phyloP scores from a whole-genome alignment of 2,888 invertebrate species.

The Zhuqinia jingwanae region DNA sequence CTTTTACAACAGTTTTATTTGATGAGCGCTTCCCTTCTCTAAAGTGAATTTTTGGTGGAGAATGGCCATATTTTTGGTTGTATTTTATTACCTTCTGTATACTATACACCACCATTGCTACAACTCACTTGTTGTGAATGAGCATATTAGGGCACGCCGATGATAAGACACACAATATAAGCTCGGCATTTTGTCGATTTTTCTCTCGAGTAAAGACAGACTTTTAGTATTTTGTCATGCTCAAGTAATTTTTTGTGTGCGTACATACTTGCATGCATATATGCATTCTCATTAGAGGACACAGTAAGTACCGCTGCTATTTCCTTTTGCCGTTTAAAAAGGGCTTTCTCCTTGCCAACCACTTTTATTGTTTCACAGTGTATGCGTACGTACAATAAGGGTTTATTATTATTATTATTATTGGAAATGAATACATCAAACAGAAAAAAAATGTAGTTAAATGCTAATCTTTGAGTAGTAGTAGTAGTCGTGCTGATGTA shows the following conservation, averaged over 20 bases:
- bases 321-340: constrained; percentile 6
- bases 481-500: too few relatives aligned
- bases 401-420: not conserved
- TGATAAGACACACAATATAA: too few relatives aligned
- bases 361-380: constrained; percentile 29
- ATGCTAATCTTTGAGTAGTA: too few relatives aligned
- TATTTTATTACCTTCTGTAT: constrained; percentile 40
- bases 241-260: constrained; percentile 47
- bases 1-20: constrained; percentile 3
- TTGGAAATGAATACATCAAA: too few relatives aligned
- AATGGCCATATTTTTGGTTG: constrained; percentile 51
- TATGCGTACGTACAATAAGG: constrained; percentile 14
- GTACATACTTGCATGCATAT: not conserved
- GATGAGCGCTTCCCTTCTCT: constrained; percentile 29
- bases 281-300: not conserved
- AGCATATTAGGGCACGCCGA: not conserved
- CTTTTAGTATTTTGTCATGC: constrained; percentile 41
- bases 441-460: too few relatives aligned
- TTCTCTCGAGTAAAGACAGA: not conserved
- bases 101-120: not conserved
- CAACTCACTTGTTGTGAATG: not conserved
- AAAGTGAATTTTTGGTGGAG: constrained; percentile 37
- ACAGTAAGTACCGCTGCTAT: constrained; percentile 17
- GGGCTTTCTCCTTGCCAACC: not conserved
- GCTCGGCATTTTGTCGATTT: constrained; percentile 2